Evolutionary conservation across 2,113 vertebrate genomes (phyloP), one percentile per base, ranked within the genome.

Genomic region (Ictidomys tridecemlineatus): DNA sequence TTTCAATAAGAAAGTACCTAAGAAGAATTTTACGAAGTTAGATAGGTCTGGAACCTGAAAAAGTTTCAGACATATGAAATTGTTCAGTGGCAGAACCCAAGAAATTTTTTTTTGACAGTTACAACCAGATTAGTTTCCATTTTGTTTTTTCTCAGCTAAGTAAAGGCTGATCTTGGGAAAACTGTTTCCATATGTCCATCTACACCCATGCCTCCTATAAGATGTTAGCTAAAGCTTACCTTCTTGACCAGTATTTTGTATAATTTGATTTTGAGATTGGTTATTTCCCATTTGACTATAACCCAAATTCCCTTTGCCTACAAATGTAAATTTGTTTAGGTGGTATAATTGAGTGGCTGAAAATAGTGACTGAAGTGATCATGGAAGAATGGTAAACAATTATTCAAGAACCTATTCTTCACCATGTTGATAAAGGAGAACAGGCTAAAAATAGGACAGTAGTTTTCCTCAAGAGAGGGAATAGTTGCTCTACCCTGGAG

Each of bases 231-330:
- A 92, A 89, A 8, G 8, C 34, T 92, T 69, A 74, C 30, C 2
- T 56, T 88, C 48, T 85, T 76, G 53, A 34, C 39, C 34, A 87
- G 0, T 84, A 61, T 84, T 87, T 97, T 95, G 53, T 72, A 76
- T 84, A 80, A 80, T 72, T 84, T 94, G 51, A 92, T 77, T 94
- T 92, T 42, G 92, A 37, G 37, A 65, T 9, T 63, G 39, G 16
- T 76, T 87, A 37, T 70, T 20, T 89, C 5, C 20, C 28, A 84
- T 91, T 91, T 76, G n/a, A 67, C 34, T 10, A 3, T 37, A n/a
- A 22, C 30, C 61, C 30, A 93, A 91, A 89, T 85, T 85, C 18
- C 4, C 17, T 89, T 24, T 93, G 51, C 20, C 58, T 97, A 96
- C 87, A 93, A 76, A 73, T 86, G 37, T 76, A 61, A 86, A 72